Base-by-base conservation (phyloP, 2,797 vertebrate species). In the Sebastes baramenuke region DNA sequence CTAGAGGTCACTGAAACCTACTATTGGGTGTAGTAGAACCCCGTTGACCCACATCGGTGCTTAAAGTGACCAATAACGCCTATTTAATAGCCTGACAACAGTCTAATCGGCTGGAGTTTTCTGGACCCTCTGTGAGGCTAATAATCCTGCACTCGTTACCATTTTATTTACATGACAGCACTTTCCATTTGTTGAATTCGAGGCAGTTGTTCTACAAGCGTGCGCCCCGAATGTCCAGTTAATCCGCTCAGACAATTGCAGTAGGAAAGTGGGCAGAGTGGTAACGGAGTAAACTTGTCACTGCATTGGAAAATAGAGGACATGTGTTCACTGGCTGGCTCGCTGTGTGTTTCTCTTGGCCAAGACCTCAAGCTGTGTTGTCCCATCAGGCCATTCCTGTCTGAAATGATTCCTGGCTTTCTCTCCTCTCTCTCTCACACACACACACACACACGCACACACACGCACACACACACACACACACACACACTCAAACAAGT, bases 271-370 rank as follows among this genome's bases (percentile, higher is more conserved):
- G 66, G 79, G 79, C 81, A 86, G 75, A 67, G 77, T 24, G 71
- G 86, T 84, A 82, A 91, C 65, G 90, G 92, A 92, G 89, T 90
- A 90, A 92, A 85, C 68, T 75, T 87, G 86, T 93, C 87, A 87
- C 81, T 82, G 62, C 68, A 3, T 80, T 87, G 88, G 87, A 88
- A 92, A 85, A 79, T 34, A 78, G 56, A 87, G 85, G 83, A 82
- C 85, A 80, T 94, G 91, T 84, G 87, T 87, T 93, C 91, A 90
- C 82, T 92, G 54, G 6, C 34, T 94, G 93, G 92, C 90, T 76
- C 36, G 0, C 38, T 64, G 46, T 27, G 36, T 93, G 88, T 93
- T 93, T 90, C 59, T 52, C 32, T 91, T 92, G 89, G 92, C 92
- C 82, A 82, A 69, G 67, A 82, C 80, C 76, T 85, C 79, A 55